phyloP scores from a whole-genome alignment of 2,888 invertebrate genomes.

The Drosophila kuntzei region DNA sequence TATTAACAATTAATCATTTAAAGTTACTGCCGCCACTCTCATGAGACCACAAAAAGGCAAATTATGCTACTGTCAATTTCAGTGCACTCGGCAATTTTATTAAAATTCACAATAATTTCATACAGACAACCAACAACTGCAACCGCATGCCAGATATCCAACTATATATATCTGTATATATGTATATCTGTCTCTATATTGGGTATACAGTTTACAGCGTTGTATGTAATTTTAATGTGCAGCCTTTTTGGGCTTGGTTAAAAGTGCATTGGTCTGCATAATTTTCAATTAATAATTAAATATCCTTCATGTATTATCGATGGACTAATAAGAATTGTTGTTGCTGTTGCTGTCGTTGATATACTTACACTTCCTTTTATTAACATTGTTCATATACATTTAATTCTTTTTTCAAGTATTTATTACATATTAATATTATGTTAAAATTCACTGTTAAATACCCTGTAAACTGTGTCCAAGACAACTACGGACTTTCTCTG shows the following conservation, averaged over 20 bases:
- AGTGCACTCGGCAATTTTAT: constrained; percentile 62
- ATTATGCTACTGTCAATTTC: constrained; percentile 65
- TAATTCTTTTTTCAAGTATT: constrained; percentile 36
- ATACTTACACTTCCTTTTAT: constrained; percentile 65
- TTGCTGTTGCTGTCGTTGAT: constrained; percentile 39
- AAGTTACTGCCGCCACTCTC: constrained; percentile 31
- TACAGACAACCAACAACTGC: constrained; percentile 27
- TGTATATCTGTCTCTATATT: constrained; percentile 21
- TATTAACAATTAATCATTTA: constrained; percentile 60
- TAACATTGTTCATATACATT: constrained; percentile 46
- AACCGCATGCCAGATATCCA: constrained; percentile 29
- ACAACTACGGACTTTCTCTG: not conserved
- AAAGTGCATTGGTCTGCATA: constrained; percentile 67
- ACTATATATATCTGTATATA: constrained; percentile 4
- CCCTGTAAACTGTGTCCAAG: not conserved
- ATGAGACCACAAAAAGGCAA: constrained; percentile 49
- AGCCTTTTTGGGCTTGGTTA: constrained; percentile 29
- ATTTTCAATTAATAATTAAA: constrained; percentile 75
- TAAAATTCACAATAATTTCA: constrained; percentile 57
- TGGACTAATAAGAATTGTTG: constrained; percentile 65
- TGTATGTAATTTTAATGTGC: constrained; percentile 39
- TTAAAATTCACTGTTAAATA: not conserved
- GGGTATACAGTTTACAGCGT: constrained; percentile 22
- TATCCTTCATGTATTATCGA: constrained; percentile 66
- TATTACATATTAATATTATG: constrained; percentile 46